Percentiles rank a stretch among this genome's conserved stretches.
phyloP scores from a whole-genome alignment of 1,140 invertebrate genomes.

The Bilobella aurantiaca region DNA sequence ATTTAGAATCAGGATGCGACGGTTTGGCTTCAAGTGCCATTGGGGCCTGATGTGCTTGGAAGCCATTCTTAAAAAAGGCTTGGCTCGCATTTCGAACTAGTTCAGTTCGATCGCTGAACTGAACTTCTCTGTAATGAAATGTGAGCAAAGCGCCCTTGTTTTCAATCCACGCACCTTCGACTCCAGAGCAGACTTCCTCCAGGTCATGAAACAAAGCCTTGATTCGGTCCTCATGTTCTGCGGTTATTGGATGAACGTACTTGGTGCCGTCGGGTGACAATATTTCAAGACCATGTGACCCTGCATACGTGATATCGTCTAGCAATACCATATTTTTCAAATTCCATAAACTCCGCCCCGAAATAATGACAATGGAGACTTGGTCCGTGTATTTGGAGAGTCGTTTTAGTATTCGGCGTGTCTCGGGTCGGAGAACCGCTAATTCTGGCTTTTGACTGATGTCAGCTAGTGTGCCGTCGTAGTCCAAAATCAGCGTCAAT shows the following conservation, averaged over 20 bases:
- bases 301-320: slow-evolving; percentile 41
- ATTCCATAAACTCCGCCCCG: slow-evolving; percentile 39
- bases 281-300: slow-evolving; percentile 42
- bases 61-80: slow-evolving; percentile 37
- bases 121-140: slow-evolving; percentile 42
- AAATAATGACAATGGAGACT: slow-evolving; percentile 41
- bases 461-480: slow-evolving; percentile 43
- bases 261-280: slow-evolving; percentile 39
- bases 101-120: slow-evolving; percentile 23
- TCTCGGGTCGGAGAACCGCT: slow-evolving; percentile 39
- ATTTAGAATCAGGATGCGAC: slow-evolving; percentile 40
- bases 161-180: slow-evolving; percentile 43
- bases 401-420: slow-evolving; percentile 37
- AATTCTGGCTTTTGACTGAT: slow-evolving; percentile 42
- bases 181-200: slow-evolving; percentile 36
- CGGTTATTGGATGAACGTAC: slow-evolving; percentile 40
- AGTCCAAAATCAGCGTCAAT: slow-evolving; percentile 41
- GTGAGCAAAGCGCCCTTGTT: slow-evolving; percentile 41
- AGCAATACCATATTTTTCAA: slow-evolving; percentile 40
- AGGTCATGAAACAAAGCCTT: slow-evolving; percentile 36
- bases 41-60: slow-evolving; percentile 38
- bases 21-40: slow-evolving; percentile 41
- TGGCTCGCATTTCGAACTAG: slow-evolving; percentile 37
- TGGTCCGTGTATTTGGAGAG: slow-evolving; percentile 37
- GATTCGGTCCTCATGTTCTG: slow-evolving; percentile 39